Conservation (phyloP, 1,140 invertebrate species). For the Tetranychus urticae region DNA sequence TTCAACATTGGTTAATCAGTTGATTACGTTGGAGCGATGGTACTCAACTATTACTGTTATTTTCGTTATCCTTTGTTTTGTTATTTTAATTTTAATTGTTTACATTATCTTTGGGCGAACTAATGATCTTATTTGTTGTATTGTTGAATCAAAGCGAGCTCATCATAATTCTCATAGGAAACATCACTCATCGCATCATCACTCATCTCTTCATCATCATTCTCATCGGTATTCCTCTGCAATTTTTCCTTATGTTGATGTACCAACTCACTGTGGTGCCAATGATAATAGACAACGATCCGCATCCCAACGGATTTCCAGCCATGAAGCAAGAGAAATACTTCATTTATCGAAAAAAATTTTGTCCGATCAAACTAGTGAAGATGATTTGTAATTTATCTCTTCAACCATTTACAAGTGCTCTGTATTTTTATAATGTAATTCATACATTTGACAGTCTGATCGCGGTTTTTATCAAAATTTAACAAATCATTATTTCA, state of each 20-base stretch:
- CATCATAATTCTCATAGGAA: not conserved
- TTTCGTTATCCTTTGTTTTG: conserved; percentile 7
- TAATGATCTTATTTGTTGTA: conserved; percentile 1
- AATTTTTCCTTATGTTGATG: not conserved
- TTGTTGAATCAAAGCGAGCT: not conserved
- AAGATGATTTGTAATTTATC: not conserved
- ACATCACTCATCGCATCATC: too few species aligned
- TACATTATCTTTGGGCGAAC: conserved; percentile 6
- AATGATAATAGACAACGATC: not conserved
- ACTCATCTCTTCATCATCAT: too few species aligned
- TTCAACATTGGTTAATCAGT: conserved; percentile 7
- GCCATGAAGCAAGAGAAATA: not conserved
- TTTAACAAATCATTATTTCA: too few species aligned
- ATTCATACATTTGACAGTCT: too few species aligned
- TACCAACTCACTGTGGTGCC: not conserved
- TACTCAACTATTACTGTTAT: conserved; percentile 9
- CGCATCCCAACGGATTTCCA: not conserved
- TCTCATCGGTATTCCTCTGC: too few species aligned
- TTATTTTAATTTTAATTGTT: conserved; percentile 13
- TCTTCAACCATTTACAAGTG: too few species aligned
- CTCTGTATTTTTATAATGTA: too few species aligned
- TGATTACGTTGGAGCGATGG: conserved; percentile 7
- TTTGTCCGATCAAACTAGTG: not conserved
- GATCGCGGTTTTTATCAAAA: too few species aligned
- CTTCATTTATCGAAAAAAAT: not conserved